phyloP scores from a whole-genome alignment of 2,888 invertebrate genomes.

The Lasius platythorax region DNA sequence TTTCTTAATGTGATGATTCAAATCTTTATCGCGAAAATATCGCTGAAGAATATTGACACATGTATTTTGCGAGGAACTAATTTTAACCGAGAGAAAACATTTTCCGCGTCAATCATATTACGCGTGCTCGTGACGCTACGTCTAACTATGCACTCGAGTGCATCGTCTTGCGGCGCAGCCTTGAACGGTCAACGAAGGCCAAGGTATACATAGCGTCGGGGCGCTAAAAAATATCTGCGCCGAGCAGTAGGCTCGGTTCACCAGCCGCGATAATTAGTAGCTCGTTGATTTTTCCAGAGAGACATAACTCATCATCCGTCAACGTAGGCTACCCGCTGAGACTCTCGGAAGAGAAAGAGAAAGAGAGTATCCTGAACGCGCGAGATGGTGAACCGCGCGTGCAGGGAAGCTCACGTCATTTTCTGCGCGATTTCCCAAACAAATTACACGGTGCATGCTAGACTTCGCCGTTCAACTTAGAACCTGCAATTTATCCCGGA shows the following conservation, averaged over 20 bases:
- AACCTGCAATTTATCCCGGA: constrained; percentile 45
- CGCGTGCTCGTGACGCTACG: constrained; percentile 44
- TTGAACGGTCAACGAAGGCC: constrained; percentile 69
- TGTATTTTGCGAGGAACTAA: not conserved
- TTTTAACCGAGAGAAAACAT: constrained; percentile 47
- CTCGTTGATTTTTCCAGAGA: constrained; percentile 66
- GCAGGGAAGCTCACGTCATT: constrained; percentile 47
- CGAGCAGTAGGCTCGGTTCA: constrained; percentile 56
- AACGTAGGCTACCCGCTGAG: constrained; percentile 68
- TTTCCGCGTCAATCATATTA: constrained; percentile 56
- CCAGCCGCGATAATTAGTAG: constrained; percentile 67
- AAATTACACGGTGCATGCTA: constrained; percentile 43
- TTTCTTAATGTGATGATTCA: not conserved
- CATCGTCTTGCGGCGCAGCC: constrained; percentile 54
- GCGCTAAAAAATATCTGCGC: constrained; percentile 51
- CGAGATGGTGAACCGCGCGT: constrained; percentile 6
- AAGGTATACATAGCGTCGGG: constrained; percentile 58
- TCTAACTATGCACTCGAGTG: constrained; percentile 58
- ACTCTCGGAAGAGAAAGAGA: not conserved
- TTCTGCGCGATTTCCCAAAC: constrained; percentile 56
- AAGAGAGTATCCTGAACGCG: not conserved
- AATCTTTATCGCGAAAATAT: not conserved
- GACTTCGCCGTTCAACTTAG: constrained; percentile 28
- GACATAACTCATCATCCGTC: constrained; percentile 73
- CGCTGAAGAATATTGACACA: not conserved